Base-by-base conservation (phyloP, 1,140 invertebrate genomes). In the Apocrypta bakeri region DNA sequence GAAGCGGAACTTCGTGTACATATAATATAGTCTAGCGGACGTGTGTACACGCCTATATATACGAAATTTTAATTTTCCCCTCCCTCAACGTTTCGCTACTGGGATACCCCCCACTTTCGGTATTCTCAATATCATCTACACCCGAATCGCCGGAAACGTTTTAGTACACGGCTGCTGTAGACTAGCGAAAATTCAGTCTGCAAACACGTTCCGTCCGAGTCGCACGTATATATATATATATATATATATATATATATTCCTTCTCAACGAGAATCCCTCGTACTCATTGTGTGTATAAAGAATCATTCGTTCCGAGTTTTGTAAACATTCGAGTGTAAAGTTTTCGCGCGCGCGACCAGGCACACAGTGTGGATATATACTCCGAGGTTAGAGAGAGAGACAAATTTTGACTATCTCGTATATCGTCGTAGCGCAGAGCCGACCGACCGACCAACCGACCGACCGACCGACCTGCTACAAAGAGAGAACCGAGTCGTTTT, bases 131-230 rank as follows among this genome's bases (percentile, higher is more conserved):
- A 72, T 71, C 61, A 56, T 56, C 37, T 21, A 17, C n/a, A n/a
- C n/a, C 48, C 63, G 63, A 25, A 27, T 25, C 42, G 68, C 78
- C 78, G 68, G 48, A 72, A 72, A 37, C 68, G 37, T 48, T 61
- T 9, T 33, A 71, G 77, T 31, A 31, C 21, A 21, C 25, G 31
- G 25, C 24, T 33, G 64, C 33, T 78, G 48, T 24, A 40, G 12
- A 24, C 76, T 56, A 66, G 40, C 40, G 21, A 69, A 69, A 48
- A 69, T 79, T 40, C 69, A 79, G 76, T 79, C 66, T 69, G 48
- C 25, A 79, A 12, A 27, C 40, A 66, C 37, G 21, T 31, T 27
- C 66, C 27, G 37, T 48, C 25, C 25, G 66, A 69, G 76, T 69
- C 40, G 6, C 24, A 66, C 48, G 17, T n/a, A 56, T 7, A n/a